Percentiles rank a stretch among this genome's conserved stretches.
Conservation (phyloP, 1,140 invertebrate species). For the Drosophila ohnishii region DNA sequence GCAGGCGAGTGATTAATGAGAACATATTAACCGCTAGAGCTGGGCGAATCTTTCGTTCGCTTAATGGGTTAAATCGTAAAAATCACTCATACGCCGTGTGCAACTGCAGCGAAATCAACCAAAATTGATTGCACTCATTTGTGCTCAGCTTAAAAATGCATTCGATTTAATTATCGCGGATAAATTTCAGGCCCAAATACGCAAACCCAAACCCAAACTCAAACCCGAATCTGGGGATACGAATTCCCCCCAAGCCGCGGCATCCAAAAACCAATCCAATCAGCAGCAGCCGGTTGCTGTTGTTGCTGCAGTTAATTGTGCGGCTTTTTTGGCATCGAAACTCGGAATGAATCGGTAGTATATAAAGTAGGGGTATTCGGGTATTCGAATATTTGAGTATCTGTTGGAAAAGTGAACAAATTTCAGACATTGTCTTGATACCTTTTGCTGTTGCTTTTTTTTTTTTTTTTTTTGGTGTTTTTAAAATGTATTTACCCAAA, state of each 20-base stretch:
- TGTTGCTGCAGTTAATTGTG: slow-evolving; percentile 65
- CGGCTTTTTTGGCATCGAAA: slow-evolving; percentile 44
- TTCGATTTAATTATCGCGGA: slow-evolving; percentile 76
- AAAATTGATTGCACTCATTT: slow-evolving; percentile 70
- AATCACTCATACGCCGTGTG: slow-evolving; percentile 57
- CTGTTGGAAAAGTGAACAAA: background rate
- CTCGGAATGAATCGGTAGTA: slow-evolving; percentile 14
- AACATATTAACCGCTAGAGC: slow-evolving; percentile 15
- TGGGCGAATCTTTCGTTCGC: slow-evolving; percentile 17
- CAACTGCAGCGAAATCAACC: slow-evolving; percentile 56
- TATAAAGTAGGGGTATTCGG: slow-evolving; percentile 1
- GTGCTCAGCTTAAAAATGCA: slow-evolving; percentile 74
- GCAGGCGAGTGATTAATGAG: slow-evolving; percentile 21
- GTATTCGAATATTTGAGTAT: background rate
- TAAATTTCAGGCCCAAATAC: slow-evolving; percentile 52
- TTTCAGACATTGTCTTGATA: background rate
- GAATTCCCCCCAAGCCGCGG: background rate
- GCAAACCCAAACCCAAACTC: background rate
- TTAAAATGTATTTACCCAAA: slow-evolving; percentile 17
- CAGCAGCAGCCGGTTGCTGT: background rate
- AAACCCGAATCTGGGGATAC: too few relatives aligned
- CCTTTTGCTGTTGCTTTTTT: too few relatives aligned
- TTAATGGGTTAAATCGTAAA: slow-evolving; percentile 30
- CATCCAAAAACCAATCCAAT: slow-evolving; percentile 7
- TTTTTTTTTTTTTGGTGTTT: background rate